Base-by-base conservation (phyloP, 2,888 invertebrate genomes). In the Zhengitettix transpicula region DNA sequence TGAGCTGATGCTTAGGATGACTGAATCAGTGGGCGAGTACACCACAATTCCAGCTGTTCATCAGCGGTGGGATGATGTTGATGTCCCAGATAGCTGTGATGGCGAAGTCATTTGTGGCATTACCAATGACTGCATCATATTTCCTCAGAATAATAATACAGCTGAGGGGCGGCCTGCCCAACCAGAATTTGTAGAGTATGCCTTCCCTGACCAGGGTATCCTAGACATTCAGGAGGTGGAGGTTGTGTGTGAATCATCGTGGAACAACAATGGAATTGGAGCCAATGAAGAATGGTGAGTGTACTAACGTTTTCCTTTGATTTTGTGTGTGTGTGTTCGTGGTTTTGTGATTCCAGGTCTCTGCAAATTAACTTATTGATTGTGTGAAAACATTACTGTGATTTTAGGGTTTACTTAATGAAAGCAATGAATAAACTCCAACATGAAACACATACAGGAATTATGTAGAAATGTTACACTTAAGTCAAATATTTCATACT, bases 191-290 rank as follows among this genome's bases (percentile, higher is more conserved):
- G 75, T 77, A 52, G 74, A 75, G 55, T 74, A 74, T 62, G 73
- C 74, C 61, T 58, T 63, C 55, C 71, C 71, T 61, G 71, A 71
- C 10, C 72, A 74, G 59, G 74, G 75, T 66, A 74, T 75, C 62
- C 65, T 75, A 1, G 75, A 75, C 65, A 76, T 77, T 69, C 79
- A 80, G 67, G 88, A 89, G 68, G 67, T 67, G 57, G 89, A 89
- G 71, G 84, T 89, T 1, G 85, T 89, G 15, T 84, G 88, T 0
- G 89, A 89, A 68, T 86, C 86, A 67, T 89, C 89, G 89, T 28
- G 28, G 28, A 28, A 28, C 28, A 85, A 65, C 83, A 54, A 78
- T 82, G 67, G 77, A 80, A 60, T 86, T 82, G 60, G 84, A n/a
- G 60, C 84, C 1, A 86, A 85, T 66, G 85, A 85, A 68, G 63